Percentiles rank a stretch among this genome's conserved stretches.
Evolutionary conservation across 2,888 invertebrate genomes (phyloP).

Genomic region (Siphonodentalium dalli): DNA sequence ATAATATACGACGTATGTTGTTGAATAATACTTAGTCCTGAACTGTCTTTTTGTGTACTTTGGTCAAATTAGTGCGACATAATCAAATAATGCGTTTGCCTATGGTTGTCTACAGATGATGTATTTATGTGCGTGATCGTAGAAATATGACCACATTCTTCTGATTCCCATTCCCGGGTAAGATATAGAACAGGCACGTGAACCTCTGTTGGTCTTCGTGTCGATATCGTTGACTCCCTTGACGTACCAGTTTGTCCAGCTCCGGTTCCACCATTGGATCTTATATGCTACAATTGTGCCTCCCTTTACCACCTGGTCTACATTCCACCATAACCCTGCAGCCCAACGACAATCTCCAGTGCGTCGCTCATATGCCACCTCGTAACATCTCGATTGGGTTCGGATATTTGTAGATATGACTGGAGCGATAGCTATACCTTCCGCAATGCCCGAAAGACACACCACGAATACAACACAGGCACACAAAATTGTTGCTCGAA

Average conservation of each 20-base stretch:
- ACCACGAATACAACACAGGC: too few relatives aligned
- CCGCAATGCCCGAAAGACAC: too few relatives aligned
- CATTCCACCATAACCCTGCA: conserved; percentile 6
- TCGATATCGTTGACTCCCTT: conserved; percentile 8
- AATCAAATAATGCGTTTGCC: too few relatives aligned
- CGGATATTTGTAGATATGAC: too few relatives aligned
- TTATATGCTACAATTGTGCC: conserved; percentile 13
- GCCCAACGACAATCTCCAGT: conserved; percentile 8
- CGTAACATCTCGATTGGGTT: conserved; percentile 9
- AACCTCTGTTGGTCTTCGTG: background rate
- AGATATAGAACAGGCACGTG: background rate
- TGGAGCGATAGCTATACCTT: too few relatives aligned
- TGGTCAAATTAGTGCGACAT: too few relatives aligned
- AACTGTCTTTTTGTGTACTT: too few relatives aligned
- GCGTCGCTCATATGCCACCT: background rate
- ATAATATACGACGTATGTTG: too few relatives aligned
- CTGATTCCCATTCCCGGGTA: background rate
- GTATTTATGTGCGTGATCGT: conserved; percentile 7
- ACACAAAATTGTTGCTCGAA: too few relatives aligned
- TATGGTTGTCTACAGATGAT: conserved; percentile 7
- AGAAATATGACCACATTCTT: conserved; percentile 6
- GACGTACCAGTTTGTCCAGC: conserved; percentile 9
- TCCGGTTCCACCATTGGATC: conserved; percentile 8
- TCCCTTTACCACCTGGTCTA: conserved; percentile 1
- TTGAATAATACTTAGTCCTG: too few relatives aligned